Evolutionary conservation across 2,797 vertebrate species (phyloP).

Genomic region (Naso thynnoides): DNA sequence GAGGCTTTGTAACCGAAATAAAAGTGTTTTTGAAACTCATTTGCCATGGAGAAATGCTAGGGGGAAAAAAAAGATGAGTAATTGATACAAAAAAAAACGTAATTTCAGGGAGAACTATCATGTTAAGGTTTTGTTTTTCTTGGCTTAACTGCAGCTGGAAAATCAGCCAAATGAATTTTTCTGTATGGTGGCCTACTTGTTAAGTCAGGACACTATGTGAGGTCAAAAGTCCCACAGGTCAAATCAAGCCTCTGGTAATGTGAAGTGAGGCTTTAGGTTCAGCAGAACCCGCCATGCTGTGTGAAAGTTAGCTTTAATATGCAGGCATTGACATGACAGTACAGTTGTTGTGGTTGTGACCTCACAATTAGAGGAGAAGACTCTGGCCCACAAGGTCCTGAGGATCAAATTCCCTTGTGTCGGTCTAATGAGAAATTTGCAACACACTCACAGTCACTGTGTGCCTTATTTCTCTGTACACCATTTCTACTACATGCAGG

Average conservation of each 20-base stretch:
- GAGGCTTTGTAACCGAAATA: too few species aligned
- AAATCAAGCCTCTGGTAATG: conserved; percentile 20
- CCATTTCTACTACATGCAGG: not conserved
- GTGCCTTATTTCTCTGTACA: not conserved
- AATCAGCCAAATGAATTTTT: not conserved
- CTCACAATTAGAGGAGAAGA: conserved; percentile 56
- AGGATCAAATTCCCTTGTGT: conserved; percentile 36
- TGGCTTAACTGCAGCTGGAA: not conserved
- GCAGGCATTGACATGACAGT: conserved; percentile 41
- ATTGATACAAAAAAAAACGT: too few species aligned
- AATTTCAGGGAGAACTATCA: too few species aligned
- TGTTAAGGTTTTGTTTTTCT: not conserved
- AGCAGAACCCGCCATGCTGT: conserved; percentile 12
- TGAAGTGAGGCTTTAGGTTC: conserved; percentile 28
- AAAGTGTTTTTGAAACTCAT: too few species aligned
- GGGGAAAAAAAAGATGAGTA: too few species aligned
- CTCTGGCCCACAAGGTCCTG: conserved; percentile 46
- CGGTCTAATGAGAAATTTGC: conserved; percentile 55
- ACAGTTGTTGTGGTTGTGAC: conserved; percentile 46
- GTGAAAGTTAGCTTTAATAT: conserved; percentile 49
- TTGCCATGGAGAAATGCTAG: too few species aligned
- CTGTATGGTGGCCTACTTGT: not conserved
- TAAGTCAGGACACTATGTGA: not conserved
- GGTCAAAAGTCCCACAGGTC: conserved; percentile 10
- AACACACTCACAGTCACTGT: conserved; percentile 10